A percentile compares a stretch with the other conserved stretches of the same genome.
Conservation (phyloP, 2,113 vertebrate genomes). For the Pyrgilauda ruficollis region DNA sequence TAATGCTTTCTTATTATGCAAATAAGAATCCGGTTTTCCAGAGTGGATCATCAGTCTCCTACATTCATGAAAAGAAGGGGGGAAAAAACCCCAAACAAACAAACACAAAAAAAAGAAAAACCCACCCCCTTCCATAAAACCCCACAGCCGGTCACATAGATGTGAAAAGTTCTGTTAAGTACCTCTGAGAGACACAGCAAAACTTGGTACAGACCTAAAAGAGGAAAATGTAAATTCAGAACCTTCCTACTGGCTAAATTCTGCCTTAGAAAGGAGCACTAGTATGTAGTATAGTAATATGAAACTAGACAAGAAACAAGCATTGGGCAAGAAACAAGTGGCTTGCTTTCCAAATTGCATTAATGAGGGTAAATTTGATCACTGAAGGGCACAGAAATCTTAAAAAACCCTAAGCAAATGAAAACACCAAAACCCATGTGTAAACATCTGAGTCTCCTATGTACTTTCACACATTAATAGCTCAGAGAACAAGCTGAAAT, state of each 20-base stretch:
- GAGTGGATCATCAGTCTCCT: not conserved
- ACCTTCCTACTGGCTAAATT: not conserved
- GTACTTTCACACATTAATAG: not conserved
- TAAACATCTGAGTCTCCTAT: not conserved
- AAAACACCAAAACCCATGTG: not conserved
- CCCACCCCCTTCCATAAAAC: not conserved
- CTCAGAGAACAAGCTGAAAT: not conserved
- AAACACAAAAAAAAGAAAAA: not conserved
- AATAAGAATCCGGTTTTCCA: not conserved
- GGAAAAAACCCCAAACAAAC: not conserved
- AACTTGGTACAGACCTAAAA: not conserved
- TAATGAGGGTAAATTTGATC: not conserved
- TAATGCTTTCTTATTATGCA: not conserved
- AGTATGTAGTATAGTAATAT: not conserved
- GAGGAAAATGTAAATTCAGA: not conserved
- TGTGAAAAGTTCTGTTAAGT: not conserved
- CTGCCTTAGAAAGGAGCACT: not conserved
- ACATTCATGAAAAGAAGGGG: accelerated
- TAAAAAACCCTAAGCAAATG: not conserved
- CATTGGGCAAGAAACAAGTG: not conserved
- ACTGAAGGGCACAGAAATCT: not conserved
- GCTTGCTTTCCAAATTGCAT: not conserved
- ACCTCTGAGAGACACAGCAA: not conserved
- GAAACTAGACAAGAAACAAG: not conserved
- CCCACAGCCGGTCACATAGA: accelerated